Base-by-base conservation (phyloP, 2,888 invertebrate species). In the Ophion costatus region DNA sequence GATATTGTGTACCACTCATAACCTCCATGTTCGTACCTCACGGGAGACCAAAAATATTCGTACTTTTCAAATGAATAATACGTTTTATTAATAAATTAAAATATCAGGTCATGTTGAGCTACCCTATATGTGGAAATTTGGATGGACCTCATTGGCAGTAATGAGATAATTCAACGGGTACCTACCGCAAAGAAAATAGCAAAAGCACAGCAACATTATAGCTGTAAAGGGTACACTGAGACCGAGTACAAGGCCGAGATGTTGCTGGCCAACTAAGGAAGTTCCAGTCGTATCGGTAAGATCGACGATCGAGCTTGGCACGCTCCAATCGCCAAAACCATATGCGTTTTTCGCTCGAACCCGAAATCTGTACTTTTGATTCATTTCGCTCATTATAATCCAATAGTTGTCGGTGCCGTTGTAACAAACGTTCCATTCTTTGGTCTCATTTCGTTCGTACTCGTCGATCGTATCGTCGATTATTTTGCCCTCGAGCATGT, bases 351-450 rank as follows among this genome's bases (percentile, higher is more conserved):
- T 94, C 0, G 98, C 98, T 84, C 96, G 95, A 70, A 98, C 97
- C 11, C 97, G 95, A 91, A 98, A 98, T 77, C 95, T 94, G 89
- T 97, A 96, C 71, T 95, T 94, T 33, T 95, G 94, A 20, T 96
- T 96, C 90, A 93, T 91, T 17, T 92, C 90, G 0, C 91, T 90
- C 11, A 95, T 95, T 38, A 98, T 96, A 84, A 97, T 95, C 97
- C 98, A 98, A 91, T 96, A 97, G 83, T 96, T 96, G 66, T 98
- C 97, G 70, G 96, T 96, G 87, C 97, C 98, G 90, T 97, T 98
- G 90, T 98, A 97, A 76, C 96, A 95, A 1, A 95, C 91, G 70
- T 94, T 94, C 97, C 97, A 97, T 80, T 94, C 80, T 38, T 87
- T 80, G 24, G 88, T 91, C 5, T 87, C 80, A n/a, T 91, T 90